These are phyloP conservation scores for Betta splendens DNA, from an alignment of 2,797 vertebrate genomes.

Conservation along the genomic window DNA sequence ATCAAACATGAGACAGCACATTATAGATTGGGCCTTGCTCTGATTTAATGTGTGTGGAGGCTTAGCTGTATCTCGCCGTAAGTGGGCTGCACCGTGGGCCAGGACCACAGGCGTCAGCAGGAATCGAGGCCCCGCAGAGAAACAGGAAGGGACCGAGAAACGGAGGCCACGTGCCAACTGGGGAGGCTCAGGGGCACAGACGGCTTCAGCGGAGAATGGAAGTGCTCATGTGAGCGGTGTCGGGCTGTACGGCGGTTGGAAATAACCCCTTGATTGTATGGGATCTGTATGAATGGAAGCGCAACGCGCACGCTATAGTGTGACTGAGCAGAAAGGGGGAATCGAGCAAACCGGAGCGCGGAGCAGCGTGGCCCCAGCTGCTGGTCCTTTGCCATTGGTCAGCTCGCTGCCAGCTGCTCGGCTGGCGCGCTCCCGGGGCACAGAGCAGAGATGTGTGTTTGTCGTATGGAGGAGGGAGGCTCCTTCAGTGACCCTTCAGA, in stretches of 20 bases:
- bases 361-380: constrained; percentile 51
- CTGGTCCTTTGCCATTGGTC: constrained; percentile 73
- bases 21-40: constrained; percentile 67
- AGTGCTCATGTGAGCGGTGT: constrained; percentile 11
- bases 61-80: constrained; percentile 51
- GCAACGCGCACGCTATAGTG: constrained; percentile 18
- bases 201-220: constrained; percentile 50
- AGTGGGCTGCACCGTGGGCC: constrained; percentile 40
- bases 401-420: constrained; percentile 74
- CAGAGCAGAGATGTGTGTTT: constrained; percentile 50
- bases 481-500: constrained; percentile 54
- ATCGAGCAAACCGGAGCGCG: constrained; percentile 33
- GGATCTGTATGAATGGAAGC: constrained; percentile 1
- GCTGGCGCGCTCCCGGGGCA: constrained; percentile 62
- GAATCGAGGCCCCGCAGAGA: constrained; percentile 57
- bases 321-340: constrained; percentile 32
- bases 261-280: constrained; percentile 9
- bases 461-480: constrained; percentile 41
- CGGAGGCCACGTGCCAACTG: constrained; percentile 54
- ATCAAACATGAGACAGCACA: constrained; percentile 62
- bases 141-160: constrained; percentile 58
- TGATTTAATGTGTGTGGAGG: constrained; percentile 69
- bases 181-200: constrained; percentile 48
- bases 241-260: constrained; percentile 9
- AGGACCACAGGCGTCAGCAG: constrained; percentile 65